Conservation (phyloP, 1,140 invertebrate species). For the Zaprionus ornatus region DNA sequence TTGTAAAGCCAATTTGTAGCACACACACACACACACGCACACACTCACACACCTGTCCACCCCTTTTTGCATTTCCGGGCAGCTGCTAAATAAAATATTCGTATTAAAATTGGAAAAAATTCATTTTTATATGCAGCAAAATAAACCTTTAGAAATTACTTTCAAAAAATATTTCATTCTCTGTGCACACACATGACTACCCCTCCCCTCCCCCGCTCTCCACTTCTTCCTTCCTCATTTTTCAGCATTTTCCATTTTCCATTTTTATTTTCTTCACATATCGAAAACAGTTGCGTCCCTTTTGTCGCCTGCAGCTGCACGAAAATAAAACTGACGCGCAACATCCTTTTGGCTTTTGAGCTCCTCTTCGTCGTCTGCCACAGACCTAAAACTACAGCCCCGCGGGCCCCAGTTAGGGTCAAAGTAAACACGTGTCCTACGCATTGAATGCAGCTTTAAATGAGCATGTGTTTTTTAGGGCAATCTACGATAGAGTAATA, state of each 20-base stretch:
- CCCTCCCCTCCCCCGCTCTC: neutral
- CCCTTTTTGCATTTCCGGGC: constrained; percentile 43
- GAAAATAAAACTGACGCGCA: neutral
- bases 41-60: neutral
- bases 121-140: constrained; percentile 22
- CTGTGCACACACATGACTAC: constrained; percentile 12
- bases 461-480: neutral
- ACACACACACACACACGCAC: constrained; percentile 14
- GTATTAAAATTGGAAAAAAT: constrained; percentile 45
- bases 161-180: constrained; percentile 19
- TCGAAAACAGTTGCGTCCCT: constrained; percentile 10
- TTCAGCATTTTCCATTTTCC: neutral
- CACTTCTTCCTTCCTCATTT: neutral
- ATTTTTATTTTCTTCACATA: constrained; percentile 4
- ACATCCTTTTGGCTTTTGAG: constrained; percentile 1
- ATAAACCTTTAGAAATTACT: constrained; percentile 28
- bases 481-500: neutral
- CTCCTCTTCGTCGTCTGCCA: neutral
- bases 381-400: constrained; percentile 5
- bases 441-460: neutral
- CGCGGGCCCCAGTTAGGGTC: neutral
- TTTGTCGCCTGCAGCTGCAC: constrained; percentile 6
- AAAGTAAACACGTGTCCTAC: neutral
- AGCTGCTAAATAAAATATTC: constrained; percentile 45
- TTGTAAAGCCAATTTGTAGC: constrained; percentile 71